Evolutionary conservation across 1,140 invertebrate genomes (phyloP).

Genomic region (Procambarus clarkii): DNA sequence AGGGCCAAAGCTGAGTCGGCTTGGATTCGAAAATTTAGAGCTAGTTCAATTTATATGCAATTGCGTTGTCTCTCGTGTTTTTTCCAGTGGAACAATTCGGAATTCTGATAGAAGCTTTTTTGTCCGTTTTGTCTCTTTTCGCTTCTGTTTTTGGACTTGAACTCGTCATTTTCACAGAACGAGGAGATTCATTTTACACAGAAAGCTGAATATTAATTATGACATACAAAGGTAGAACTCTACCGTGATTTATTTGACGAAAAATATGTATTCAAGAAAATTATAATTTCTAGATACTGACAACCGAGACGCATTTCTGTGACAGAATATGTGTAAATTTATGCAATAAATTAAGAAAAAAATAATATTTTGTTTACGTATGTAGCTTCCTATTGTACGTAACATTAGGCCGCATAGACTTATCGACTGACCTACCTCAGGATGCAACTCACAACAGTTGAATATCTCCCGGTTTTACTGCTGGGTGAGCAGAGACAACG

Average conservation of each 20-base stretch:
- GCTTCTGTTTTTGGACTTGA: neutral
- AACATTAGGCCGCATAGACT: too few relatives aligned
- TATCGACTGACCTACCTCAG: too few relatives aligned
- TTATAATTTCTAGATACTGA: too few relatives aligned
- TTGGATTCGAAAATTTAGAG: slow-evolving; percentile 10
- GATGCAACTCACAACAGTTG: too few relatives aligned
- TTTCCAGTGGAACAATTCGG: neutral
- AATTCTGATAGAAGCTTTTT: neutral
- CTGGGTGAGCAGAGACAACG: too few relatives aligned
- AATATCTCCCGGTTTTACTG: too few relatives aligned
- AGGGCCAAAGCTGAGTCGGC: neutral
- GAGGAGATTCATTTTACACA: neutral
- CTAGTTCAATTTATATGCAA: slow-evolving; percentile 6
- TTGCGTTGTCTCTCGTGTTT: slow-evolving; percentile 1
- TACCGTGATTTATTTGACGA: neutral
- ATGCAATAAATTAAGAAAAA: too few relatives aligned
- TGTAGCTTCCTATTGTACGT: too few relatives aligned
- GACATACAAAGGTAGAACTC: neutral
- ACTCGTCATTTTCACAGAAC: neutral
- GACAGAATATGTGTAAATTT: too few relatives aligned
- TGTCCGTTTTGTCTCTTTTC: neutral
- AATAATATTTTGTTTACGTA: too few relatives aligned
- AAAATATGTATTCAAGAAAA: neutral
- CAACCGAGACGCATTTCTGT: too few relatives aligned
- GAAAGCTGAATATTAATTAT: neutral